These are phyloP conservation scores for Diploptera punctata DNA, from an alignment of 2,888 invertebrate genomes.

Conservation along the genomic window DNA sequence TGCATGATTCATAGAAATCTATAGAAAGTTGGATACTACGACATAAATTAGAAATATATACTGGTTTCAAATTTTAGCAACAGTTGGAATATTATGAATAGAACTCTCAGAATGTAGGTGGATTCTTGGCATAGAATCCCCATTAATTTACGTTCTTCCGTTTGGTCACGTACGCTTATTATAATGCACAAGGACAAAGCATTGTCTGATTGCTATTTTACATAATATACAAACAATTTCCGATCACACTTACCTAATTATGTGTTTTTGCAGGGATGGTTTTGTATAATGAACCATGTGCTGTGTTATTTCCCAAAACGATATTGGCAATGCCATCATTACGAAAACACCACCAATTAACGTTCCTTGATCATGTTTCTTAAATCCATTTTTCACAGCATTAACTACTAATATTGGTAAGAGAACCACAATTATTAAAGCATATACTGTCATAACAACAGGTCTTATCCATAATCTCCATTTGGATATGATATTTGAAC, in stretches of 20 bases:
- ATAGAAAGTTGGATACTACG: too few relatives aligned
- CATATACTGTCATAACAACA: conserved; percentile 78
- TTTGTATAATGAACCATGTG: conserved; percentile 94
- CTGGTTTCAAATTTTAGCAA: too few relatives aligned
- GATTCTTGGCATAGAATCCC: too few relatives aligned
- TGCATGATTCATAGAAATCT: too few relatives aligned
- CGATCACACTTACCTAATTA: conserved; percentile 74
- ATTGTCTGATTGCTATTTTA: too few relatives aligned
- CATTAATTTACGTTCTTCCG: too few relatives aligned
- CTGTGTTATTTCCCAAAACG: conserved; percentile 93
- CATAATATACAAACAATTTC: neutral
- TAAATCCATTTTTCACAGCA: conserved; percentile 79
- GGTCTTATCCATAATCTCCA: conserved; percentile 95
- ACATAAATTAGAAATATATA: too few relatives aligned
- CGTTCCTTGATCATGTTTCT: conserved; percentile 78
- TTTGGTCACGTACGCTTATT: too few relatives aligned
- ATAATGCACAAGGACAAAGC: too few relatives aligned
- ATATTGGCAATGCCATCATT: conserved; percentile 87
- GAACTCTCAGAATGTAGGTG: too few relatives aligned
- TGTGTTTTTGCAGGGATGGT: conserved; percentile 90
- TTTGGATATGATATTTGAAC: conserved; percentile 43
- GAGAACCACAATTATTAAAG: conserved; percentile 79
- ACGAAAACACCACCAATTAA: conserved; percentile 93
- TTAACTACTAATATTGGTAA: conserved; percentile 84
- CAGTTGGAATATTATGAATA: too few relatives aligned